A percentile compares a stretch with the other conserved stretches of the same genome.
Conservation (phyloP, 2,888 invertebrate species). For the Stenolophus ochropezus region DNA sequence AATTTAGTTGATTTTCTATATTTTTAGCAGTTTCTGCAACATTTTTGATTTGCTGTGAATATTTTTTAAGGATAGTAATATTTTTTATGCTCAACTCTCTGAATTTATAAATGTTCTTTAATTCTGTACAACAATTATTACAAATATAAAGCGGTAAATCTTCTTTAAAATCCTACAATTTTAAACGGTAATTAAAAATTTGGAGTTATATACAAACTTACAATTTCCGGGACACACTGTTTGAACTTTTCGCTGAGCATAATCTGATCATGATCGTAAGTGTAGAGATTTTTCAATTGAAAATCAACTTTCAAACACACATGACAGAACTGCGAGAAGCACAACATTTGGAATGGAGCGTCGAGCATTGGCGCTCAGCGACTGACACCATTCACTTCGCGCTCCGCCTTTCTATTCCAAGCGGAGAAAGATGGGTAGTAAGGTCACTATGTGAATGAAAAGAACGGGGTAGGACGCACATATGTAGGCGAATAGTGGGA, state of each 20-base stretch:
- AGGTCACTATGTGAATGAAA: constrained; percentile 56
- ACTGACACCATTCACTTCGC: constrained; percentile 55
- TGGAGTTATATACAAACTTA: too few species aligned
- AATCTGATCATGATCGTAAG: constrained; percentile 41
- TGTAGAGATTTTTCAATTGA: constrained; percentile 43
- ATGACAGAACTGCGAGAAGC: constrained; percentile 53
- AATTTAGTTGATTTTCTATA: constrained; percentile 42
- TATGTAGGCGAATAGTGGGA: constrained; percentile 41
- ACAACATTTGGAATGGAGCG: neutral
- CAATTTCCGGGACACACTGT: constrained; percentile 48
- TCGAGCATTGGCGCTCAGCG: constrained; percentile 26
- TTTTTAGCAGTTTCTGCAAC: constrained; percentile 49
- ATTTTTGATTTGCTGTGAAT: constrained; percentile 48
- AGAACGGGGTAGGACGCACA: constrained; percentile 27
- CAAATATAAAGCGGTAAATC: constrained; percentile 47
- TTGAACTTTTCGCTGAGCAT: constrained; percentile 53
- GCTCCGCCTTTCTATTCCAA: constrained; percentile 45
- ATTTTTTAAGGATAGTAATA: constrained; percentile 39
- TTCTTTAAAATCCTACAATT: constrained; percentile 46
- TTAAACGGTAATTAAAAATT: neutral
- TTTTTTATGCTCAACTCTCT: constrained; percentile 56
- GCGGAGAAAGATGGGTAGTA: constrained; percentile 27
- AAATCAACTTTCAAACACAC: constrained; percentile 52
- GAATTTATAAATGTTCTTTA: constrained; percentile 46
- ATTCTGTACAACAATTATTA: constrained; percentile 47